Conservation (phyloP, 2,888 invertebrate genomes). For the Lasioglossum vierecki region DNA sequence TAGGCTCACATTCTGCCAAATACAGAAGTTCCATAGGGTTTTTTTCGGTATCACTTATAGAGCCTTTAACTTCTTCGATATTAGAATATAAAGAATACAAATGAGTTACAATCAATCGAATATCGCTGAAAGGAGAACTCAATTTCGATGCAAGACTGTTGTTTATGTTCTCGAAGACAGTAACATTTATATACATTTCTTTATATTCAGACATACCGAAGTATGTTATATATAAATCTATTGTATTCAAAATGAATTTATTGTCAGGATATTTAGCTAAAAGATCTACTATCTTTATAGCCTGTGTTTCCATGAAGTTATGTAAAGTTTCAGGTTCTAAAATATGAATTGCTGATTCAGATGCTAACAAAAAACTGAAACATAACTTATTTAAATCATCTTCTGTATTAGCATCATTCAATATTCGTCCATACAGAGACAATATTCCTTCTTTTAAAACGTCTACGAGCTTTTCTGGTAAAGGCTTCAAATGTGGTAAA, state of each 20-base stretch:
- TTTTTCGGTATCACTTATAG: slow-evolving; percentile 76
- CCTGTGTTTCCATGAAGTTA: slow-evolving; percentile 79
- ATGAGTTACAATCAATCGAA: slow-evolving; percentile 90
- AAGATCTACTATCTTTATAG: slow-evolving; percentile 69
- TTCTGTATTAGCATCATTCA: slow-evolving; percentile 31
- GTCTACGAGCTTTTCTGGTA: slow-evolving; percentile 66
- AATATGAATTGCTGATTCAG: slow-evolving; percentile 87
- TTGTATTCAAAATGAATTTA: slow-evolving; percentile 71
- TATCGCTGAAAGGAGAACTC: slow-evolving; percentile 80
- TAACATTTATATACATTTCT: slow-evolving; percentile 71
- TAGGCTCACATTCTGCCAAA: slow-evolving; percentile 89
- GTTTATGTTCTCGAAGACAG: slow-evolving; percentile 69
- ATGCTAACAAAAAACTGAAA: slow-evolving; percentile 85
- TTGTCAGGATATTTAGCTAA: slow-evolving; percentile 69
- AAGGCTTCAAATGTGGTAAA: slow-evolving; percentile 76
- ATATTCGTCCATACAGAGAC: slow-evolving; percentile 67
- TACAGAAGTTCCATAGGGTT: slow-evolving; percentile 80
- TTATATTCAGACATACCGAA: slow-evolving; percentile 65
- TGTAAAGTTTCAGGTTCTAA: slow-evolving; percentile 84
- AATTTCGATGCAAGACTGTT: slow-evolving; percentile 68
- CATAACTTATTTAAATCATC: slow-evolving; percentile 61
- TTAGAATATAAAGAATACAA: slow-evolving; percentile 90
- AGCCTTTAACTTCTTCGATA: slow-evolving; percentile 84
- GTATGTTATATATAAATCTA: slow-evolving; percentile 76
- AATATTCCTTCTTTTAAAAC: slow-evolving; percentile 67